These are phyloP conservation scores for Cinclus cinclus DNA, from an alignment of 2,113 vertebrate species.

Conservation along the genomic window DNA sequence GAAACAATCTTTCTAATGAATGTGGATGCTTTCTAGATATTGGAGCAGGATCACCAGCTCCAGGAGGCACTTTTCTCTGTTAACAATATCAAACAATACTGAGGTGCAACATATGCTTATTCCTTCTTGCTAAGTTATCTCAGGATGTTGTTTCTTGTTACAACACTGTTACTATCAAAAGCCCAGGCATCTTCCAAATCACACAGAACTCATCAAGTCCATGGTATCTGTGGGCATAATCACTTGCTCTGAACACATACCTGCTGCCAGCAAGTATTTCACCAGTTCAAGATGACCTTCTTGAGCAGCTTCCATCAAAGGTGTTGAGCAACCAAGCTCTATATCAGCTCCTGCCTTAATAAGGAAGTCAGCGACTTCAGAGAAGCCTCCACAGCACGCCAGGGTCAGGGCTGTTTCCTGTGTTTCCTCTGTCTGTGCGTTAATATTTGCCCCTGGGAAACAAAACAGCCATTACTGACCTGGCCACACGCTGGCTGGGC, in stretches of 20 bases:
- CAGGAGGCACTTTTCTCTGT: background rate
- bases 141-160: background rate
- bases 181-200: background rate
- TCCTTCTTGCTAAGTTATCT: background rate
- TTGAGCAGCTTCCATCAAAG: slow-evolving; percentile 98
- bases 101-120: background rate
- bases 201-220: background rate
- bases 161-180: background rate
- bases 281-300: slow-evolving; percentile 97
- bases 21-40: background rate
- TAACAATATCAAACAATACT: background rate
- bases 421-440: slow-evolving; percentile 98
- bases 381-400: slow-evolving; percentile 97
- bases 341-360: slow-evolving; percentile 98
- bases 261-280: slow-evolving; percentile 95
- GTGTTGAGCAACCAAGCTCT: slow-evolving; percentile 96
- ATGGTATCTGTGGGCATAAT: background rate
- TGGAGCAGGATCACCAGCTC: background rate
- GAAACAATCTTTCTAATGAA: background rate
- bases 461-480: background rate
- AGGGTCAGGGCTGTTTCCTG: slow-evolving; percentile 97
- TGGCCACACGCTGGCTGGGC: background rate
- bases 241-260: slow-evolving; percentile 67
- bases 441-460: slow-evolving; percentile 93
- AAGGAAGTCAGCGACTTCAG: slow-evolving; percentile 97